A percentile compares a stretch with the other conserved stretches of the same genome.
Conservation (phyloP, 2,113 vertebrate genomes). For the Onychostruthus taczanowskii region DNA sequence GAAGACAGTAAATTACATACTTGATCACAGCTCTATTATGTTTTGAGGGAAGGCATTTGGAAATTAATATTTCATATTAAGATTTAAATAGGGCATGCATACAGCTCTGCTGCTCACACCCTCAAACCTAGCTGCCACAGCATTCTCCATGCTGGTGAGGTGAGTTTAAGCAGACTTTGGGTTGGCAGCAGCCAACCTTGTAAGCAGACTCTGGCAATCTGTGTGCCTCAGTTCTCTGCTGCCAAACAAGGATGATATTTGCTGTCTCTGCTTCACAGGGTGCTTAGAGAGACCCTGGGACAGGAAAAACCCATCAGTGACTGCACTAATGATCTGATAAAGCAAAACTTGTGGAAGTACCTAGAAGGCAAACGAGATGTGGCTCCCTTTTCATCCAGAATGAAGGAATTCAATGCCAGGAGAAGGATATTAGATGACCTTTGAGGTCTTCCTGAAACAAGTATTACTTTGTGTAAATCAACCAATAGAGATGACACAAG, state of each 20-base stretch:
- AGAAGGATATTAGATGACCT: not conserved
- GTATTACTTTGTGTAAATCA: not conserved
- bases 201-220: not conserved
- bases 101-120: not conserved
- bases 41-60: conserved; percentile 63
- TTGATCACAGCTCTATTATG: conserved; percentile 65
- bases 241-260: not conserved
- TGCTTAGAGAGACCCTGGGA: not conserved
- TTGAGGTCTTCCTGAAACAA: not conserved
- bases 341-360: not conserved
- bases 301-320: not conserved
- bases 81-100: not conserved
- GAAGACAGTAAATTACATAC: conserved; percentile 64
- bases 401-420: not conserved
- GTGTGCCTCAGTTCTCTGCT: not conserved
- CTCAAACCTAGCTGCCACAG: not conserved
- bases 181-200: not conserved
- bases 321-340: not conserved
- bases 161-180: not conserved
- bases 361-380: not conserved
- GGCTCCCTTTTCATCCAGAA: not conserved
- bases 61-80: conserved; percentile 69
- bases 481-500: not conserved
- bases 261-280: not conserved
- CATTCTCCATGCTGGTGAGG: not conserved